Conservation (phyloP, 2,797 vertebrate species). For the Orientallactaga sibirica region DNA sequence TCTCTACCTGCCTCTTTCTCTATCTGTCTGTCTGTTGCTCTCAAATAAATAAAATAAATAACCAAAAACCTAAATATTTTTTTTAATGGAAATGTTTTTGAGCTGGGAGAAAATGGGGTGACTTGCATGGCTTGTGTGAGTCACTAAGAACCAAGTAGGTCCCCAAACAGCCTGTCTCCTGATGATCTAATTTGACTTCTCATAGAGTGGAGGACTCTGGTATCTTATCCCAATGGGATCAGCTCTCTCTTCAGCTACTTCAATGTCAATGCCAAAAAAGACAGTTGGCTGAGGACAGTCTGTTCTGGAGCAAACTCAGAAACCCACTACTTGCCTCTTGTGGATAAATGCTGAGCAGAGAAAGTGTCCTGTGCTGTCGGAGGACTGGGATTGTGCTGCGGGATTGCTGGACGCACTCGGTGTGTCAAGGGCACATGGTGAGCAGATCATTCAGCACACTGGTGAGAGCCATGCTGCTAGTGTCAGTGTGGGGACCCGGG, state of each 20-base stretch:
- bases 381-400: not conserved
- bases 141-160: not conserved
- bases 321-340: not conserved
- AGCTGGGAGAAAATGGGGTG: not conserved
- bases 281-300: not conserved
- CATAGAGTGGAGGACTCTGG: not conserved
- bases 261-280: not conserved
- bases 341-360: not conserved
- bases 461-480: not conserved
- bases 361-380: fast-evolving
- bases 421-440: not conserved
- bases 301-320: not conserved
- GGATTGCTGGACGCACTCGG: not conserved
- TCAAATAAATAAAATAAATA: no score
- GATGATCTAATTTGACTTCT: not conserved
- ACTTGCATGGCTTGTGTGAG: not conserved
- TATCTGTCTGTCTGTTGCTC: no score
- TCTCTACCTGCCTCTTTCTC: no score
- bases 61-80: no score
- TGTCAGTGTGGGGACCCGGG: fast-evolving
- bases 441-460: not conserved
- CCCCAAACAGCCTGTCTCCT: not conserved
- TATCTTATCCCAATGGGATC: not conserved
- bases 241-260: not conserved
- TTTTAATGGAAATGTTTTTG: not conserved